Evolutionary conservation across 2,113 vertebrate genomes (phyloP), one percentile per base, ranked within the genome.

Genomic region (Hyperopisus bebe): DNA sequence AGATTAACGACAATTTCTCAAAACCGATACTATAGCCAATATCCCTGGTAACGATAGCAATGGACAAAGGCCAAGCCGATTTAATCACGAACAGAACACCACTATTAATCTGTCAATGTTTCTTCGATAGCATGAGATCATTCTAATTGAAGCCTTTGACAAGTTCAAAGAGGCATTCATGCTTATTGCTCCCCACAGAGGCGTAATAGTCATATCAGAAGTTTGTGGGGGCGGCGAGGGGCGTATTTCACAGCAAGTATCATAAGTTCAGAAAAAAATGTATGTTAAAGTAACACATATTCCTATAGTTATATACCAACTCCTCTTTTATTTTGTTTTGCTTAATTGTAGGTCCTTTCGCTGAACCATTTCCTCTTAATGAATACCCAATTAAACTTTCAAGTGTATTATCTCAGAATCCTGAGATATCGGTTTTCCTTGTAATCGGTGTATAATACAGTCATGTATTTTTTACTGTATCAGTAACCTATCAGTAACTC

Each of bases 111-210:
- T 42, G 74, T 80, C 74, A 42, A 6, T 42, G 35, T 39, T 35
- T 42, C 39, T 80, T 80, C 35, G 74, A 80, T 80, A 80, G 74
- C 74, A 80, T 35, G 31, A 80, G 74, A 35, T 80, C 74, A 80
- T 80, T 80, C 74, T 42, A 80, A 80, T 42, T 80, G 74, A 80
- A 80, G 74, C 74, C 74, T 80, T 19, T 80, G 74, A 42, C 74
- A 42, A 80, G 35, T 80, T 80, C 74, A 80, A 80, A 42, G 35
- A 80, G 35, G 5, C 74, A 80, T 80, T 39, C 74, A 39, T 3
- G 74, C 74, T 80, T 42, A 80, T 42, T 80, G 74, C 74, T 80
- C 74, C 74, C 74, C 74, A 39, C 15, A 80, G 74, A 7, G 35
- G 74, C 74, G 74, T 42, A 80, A 80, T 39, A 80, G 11, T 80